Evolutionary conservation across 2,888 invertebrate genomes (phyloP).

Genomic region (Meghimatium bilineatum): DNA sequence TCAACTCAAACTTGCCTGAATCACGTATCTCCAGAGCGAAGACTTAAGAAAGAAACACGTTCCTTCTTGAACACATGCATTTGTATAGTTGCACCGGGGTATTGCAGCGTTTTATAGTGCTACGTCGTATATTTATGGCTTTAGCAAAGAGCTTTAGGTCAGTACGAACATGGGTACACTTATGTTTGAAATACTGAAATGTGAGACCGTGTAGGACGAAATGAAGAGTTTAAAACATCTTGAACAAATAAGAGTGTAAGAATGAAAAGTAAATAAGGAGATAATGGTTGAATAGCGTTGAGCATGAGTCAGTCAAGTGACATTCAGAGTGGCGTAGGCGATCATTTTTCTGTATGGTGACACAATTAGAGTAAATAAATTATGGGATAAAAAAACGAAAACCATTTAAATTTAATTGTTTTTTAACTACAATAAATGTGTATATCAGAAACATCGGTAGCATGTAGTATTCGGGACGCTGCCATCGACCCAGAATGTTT

Average conservation of each 20-base stretch:
- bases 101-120: background rate
- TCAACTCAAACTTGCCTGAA: background rate
- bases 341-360: too few species aligned
- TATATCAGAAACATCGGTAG: too few species aligned
- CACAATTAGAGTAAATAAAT: too few species aligned
- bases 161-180: background rate
- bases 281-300: too few species aligned
- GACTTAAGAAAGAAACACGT: background rate
- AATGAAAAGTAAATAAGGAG: background rate
- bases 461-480: too few species aligned
- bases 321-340: too few species aligned
- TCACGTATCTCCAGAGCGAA: constrained; percentile 16
- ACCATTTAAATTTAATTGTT: too few species aligned
- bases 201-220: background rate
- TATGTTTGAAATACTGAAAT: background rate
- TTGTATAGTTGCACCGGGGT: constrained; percentile 24
- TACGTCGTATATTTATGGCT: background rate
- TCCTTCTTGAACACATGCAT: background rate
- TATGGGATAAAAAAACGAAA: too few species aligned
- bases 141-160: background rate
- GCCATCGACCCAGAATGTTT: too few species aligned
- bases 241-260: background rate
- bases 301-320: too few species aligned
- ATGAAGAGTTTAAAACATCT: background rate
- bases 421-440: too few species aligned